A percentile compares a stretch with the other conserved stretches of the same genome.
Evolutionary conservation across 2,113 vertebrate species (phyloP).

Genomic region (Callopanchax toddi): DNA sequence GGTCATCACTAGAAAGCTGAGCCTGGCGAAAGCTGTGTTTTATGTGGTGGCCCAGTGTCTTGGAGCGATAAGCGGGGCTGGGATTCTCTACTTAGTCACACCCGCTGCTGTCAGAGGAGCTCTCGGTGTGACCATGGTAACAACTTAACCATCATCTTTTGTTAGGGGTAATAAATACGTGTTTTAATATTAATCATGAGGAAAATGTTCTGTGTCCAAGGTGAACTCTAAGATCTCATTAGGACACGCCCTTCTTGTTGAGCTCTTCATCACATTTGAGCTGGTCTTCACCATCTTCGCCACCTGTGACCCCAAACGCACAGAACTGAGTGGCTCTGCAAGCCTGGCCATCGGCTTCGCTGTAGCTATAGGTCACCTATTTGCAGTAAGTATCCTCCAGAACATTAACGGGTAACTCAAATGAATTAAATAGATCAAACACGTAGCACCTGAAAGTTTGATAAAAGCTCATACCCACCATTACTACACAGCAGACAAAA

Average conservation of each 20-base stretch:
- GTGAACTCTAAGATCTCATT: constrained; percentile 84
- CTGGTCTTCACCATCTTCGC: constrained; percentile 97
- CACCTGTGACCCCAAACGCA: constrained; percentile 93
- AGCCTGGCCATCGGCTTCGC: constrained; percentile 92
- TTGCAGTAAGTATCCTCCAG: constrained; percentile 87
- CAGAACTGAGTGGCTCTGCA: constrained; percentile 89
- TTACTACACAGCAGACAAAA: neutral
- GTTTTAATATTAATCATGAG: neutral
- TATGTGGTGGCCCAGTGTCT: constrained; percentile 93
- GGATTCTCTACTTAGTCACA: constrained; percentile 90
- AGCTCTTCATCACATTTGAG: constrained; percentile 95
- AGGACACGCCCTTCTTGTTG: constrained; percentile 91
- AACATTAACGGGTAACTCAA: neutral
- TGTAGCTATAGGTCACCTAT: constrained; percentile 93
- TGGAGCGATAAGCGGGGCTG: constrained; percentile 88
- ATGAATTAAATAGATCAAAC: too few species aligned
- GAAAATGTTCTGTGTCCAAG: constrained; percentile 68
- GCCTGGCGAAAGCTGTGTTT: constrained; percentile 90
- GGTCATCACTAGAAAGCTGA: constrained; percentile 92
- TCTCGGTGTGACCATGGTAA: constrained; percentile 90
- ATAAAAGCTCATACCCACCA: too few species aligned
- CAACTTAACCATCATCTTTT: constrained; percentile 4
- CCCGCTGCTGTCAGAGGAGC: constrained; percentile 83
- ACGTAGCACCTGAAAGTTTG: too few species aligned
- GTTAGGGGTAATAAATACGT: neutral